These are phyloP conservation scores for Aplidium turbinatum DNA, from an alignment of 23 tunicate species.

Conservation along the genomic window DNA sequence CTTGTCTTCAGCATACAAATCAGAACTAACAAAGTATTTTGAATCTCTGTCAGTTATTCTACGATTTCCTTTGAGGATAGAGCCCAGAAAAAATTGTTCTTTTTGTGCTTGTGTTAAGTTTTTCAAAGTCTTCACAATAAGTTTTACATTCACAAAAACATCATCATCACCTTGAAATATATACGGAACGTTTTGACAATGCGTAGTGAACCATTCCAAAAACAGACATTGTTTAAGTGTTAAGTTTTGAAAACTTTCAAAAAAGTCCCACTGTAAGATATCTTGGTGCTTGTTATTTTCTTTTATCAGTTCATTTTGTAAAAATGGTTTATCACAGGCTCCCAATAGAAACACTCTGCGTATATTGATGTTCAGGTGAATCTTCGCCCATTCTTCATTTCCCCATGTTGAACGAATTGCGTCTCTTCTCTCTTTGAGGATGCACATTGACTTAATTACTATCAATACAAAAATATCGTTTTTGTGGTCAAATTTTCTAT, in stretches of 20 bases:
- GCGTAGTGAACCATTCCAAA: conserved; percentile 68
- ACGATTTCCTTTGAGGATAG: conserved; percentile 52
- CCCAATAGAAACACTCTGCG: conserved; percentile 64
- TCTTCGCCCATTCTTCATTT: conserved; percentile 44
- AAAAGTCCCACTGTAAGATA: conserved; percentile 82
- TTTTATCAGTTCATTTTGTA: conserved; percentile 6
- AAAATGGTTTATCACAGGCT: conserved; percentile 22
- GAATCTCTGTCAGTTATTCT: conserved; percentile 62
- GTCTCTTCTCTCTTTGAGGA: conserved; percentile 36
- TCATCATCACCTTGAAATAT: conserved; percentile 90
- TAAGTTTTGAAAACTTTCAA: conserved; percentile 71
- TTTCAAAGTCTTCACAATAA: conserved; percentile 56
- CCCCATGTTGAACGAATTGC: conserved; percentile 81
- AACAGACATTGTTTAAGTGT: conserved; percentile 78
- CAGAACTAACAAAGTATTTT: conserved; percentile 78
- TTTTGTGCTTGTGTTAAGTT: not conserved
- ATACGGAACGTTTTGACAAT: conserved; percentile 66
- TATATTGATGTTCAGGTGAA: conserved; percentile 24
- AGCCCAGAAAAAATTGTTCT: conserved; percentile 62
- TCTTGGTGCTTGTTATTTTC: conserved; percentile 47
- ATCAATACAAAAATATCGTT: conserved; percentile 59
- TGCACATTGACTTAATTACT: conserved; percentile 71
- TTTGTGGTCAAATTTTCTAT: conserved; percentile 40
- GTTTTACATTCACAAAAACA: conserved; percentile 62
- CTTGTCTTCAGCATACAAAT: conserved; percentile 60